Conservation (phyloP, 2,113 vertebrate genomes). For the Odocoileus hemionus region DNA sequence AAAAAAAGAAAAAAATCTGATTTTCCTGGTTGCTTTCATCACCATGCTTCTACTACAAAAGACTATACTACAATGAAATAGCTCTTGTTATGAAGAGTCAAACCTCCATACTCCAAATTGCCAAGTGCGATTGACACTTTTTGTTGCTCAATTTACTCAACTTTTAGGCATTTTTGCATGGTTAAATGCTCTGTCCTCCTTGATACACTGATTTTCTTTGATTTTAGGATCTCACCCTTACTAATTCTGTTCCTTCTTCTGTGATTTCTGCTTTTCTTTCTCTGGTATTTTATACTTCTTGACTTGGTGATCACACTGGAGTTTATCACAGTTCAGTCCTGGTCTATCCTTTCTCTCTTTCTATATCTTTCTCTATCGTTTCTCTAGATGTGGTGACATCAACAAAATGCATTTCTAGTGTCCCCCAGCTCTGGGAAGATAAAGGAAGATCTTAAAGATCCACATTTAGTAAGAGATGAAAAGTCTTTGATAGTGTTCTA, state of each 20-base stretch:
- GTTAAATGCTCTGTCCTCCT: background rate
- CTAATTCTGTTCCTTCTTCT: background rate
- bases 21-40: background rate
- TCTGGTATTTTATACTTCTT: background rate
- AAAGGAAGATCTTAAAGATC: background rate
- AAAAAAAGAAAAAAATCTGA: background rate
- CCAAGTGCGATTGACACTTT: background rate
- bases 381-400: background rate
- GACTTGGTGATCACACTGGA: background rate
- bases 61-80: no score
- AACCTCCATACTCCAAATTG: background rate
- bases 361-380: no score
- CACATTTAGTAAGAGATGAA: background rate
- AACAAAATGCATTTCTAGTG: fast-evolving
- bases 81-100: fast-evolving
- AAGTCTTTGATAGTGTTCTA: background rate
- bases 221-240: background rate
- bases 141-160: background rate
- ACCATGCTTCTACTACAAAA: background rate
- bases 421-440: background rate
- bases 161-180: background rate
- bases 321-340: background rate
- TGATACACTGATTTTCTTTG: background rate
- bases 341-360: background rate
- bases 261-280: background rate